A percentile compares a stretch with the other conserved stretches of the same genome.
Evolutionary conservation across 2,888 invertebrate genomes (phyloP).

Genomic region (Anoplius nigerrimus): DNA sequence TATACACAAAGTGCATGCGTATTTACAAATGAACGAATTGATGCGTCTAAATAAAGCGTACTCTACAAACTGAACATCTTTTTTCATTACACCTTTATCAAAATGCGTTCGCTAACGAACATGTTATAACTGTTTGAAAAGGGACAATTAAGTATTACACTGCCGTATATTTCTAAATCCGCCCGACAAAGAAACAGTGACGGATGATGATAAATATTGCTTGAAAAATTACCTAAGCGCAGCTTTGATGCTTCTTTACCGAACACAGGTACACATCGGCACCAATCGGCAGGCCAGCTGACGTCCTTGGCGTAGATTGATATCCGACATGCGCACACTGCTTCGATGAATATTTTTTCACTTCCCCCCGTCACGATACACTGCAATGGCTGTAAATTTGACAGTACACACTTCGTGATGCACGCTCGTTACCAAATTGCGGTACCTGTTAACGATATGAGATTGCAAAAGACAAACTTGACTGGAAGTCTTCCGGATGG

Average conservation of each 20-base stretch:
- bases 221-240: constrained; percentile 28
- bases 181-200: not conserved
- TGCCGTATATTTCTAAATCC: too few relatives aligned
- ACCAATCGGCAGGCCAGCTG: constrained; percentile 21
- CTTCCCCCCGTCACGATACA: too few relatives aligned
- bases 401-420: constrained; percentile 17
- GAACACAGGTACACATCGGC: constrained; percentile 26
- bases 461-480: constrained; percentile 20
- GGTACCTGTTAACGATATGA: not conserved
- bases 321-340: constrained; percentile 29
- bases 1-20: too few relatives aligned
- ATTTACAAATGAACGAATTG: too few relatives aligned
- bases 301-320: constrained; percentile 23
- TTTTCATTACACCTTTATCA: constrained; percentile 20
- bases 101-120: too few relatives aligned
- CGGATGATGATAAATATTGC: constrained; percentile 20
- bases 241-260: constrained; percentile 34
- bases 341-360: not conserved
- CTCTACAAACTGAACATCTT: not conserved
- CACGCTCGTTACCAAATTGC: constrained; percentile 10
- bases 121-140: too few relatives aligned
- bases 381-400: not conserved
- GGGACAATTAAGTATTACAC: too few relatives aligned
- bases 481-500: constrained; percentile 17
- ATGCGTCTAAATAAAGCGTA: too few relatives aligned